Evolutionary conservation across 2,797 vertebrate genomes (phyloP), one percentile per base, ranked within the genome.

Genomic region (Hydrolagus colliei): DNA sequence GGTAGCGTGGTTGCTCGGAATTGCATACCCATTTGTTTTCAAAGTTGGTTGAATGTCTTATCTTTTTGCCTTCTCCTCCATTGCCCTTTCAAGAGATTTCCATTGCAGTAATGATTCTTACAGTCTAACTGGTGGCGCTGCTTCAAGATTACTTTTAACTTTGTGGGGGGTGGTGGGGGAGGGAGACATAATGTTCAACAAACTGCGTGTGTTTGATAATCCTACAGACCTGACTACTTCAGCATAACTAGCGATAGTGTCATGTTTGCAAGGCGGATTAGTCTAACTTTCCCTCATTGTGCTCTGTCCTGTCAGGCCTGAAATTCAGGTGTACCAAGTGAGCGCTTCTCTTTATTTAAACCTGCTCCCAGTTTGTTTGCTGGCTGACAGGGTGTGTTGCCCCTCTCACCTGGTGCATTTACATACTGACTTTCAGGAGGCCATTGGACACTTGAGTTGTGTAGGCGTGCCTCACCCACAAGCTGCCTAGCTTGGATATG

Each of bases 381-480:
- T 82, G 79, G 18, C 65, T 71, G 16, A 32, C 27, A 20, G 65
- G 65, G 18, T 41, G 32, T 8, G 18, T 16, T 18, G 67, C 0
- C 9, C 79, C 63, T 18, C 79, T 71, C 65, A 84, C 79, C 79
- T 84, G 65, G 16, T 35, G 79, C 35, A 84, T 84, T 84, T 84
- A 67, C 79, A 84, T 84, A 84, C 10, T 32, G 41, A n/a, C 32
- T 35, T 4, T 1, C 35, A 35, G 20, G 32, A 32, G 71, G 18
- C 65, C 79, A 84, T 84, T 84, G 79, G 79, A 67, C n/a, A 18
- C 18, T 6, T 71, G 35, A 65, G 9, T 1, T 71, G 65, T 41
- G 79, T 84, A 71, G 79, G 79, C 79, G 79, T 84, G 65, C 79
- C 79, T 84, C 79, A 71, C 27, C 79, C 79, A 35, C 12, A 84